phyloP scores from a whole-genome alignment of 2,888 invertebrate species.

The Linnaemya vulpina region DNA sequence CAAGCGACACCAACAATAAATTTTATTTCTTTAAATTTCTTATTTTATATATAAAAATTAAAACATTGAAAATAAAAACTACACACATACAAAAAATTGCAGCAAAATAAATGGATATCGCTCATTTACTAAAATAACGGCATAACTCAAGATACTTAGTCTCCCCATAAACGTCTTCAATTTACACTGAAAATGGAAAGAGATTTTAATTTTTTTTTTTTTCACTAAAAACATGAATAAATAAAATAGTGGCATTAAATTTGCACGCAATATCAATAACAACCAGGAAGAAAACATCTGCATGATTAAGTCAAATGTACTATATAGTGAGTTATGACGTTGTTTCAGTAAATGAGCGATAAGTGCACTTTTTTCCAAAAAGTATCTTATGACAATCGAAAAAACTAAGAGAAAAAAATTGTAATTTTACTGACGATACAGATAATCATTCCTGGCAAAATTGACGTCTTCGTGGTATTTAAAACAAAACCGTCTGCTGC shows the following conservation, averaged over 20 bases:
- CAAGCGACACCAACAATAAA: slow-evolving; percentile 39
- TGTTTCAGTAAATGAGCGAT: too few species aligned
- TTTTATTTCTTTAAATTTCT: not conserved
- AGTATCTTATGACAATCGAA: not conserved
- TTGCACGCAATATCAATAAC: too few species aligned
- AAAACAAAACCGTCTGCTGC: not conserved
- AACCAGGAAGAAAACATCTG: too few species aligned
- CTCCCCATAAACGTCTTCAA: too few species aligned
- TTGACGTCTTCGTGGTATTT: slow-evolving; percentile 14
- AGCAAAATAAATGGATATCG: slow-evolving; percentile 3
- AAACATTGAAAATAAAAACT: not conserved
- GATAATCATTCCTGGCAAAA: slow-evolving; percentile 19
- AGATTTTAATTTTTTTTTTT: too few species aligned
- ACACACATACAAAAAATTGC: not conserved
- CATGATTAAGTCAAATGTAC: too few species aligned
- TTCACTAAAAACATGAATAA: too few species aligned
- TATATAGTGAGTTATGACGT: too few species aligned
- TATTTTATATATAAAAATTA: not conserved
- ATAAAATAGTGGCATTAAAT: too few species aligned
- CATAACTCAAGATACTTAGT: too few species aligned
- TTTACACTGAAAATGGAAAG: too few species aligned
- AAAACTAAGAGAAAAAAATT: not conserved
- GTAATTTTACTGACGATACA: slow-evolving; percentile 2
- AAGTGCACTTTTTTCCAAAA: not conserved
- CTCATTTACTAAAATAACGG: too few species aligned